A percentile compares a stretch with the other conserved stretches of the same genome.
These are phyloP conservation scores for Girardinichthys multiradiatus DNA, from an alignment of 2,113 vertebrate species.

Conservation along the genomic window DNA sequence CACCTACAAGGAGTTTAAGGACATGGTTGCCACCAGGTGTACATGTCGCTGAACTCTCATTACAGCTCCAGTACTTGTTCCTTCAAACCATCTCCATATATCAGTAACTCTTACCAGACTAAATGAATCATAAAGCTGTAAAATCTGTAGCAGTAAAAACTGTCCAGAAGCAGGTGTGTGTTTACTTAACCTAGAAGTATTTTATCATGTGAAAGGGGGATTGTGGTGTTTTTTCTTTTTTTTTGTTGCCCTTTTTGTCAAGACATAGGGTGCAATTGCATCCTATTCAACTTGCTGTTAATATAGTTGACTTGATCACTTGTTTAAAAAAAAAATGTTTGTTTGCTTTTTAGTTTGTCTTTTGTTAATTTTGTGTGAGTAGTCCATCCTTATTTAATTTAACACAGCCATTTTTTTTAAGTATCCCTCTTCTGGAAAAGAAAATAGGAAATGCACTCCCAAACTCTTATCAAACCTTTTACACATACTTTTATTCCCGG, in stretches of 20 bases:
- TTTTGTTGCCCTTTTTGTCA: conserved; percentile 64
- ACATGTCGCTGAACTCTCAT: conserved; percentile 86
- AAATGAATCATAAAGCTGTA: conserved; percentile 48
- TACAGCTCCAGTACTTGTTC: neutral
- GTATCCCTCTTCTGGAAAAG: conserved; percentile 75
- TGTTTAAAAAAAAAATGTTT: conserved; percentile 37
- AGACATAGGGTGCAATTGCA: conserved; percentile 24
- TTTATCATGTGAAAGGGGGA: conserved; percentile 62
- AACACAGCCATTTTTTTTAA: conserved; percentile 68
- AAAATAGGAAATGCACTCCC: conserved; percentile 68
- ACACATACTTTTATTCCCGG: conserved; percentile 73
- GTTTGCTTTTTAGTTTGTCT: conserved; percentile 68
- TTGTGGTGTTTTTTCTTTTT: conserved; percentile 55
- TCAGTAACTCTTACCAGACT: conserved; percentile 43
- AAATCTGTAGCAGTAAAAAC: conserved; percentile 15
- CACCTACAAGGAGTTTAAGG: conserved; percentile 91
- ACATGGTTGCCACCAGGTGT: conserved; percentile 94
- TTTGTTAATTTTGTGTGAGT: conserved; percentile 74
- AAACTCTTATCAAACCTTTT: conserved; percentile 67
- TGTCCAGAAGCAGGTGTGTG: conserved; percentile 69
- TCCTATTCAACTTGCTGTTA: conserved; percentile 41
- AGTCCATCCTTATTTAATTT: conserved; percentile 70
- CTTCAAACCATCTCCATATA: conserved; percentile 18
- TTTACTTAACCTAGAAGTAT: conserved; percentile 65
- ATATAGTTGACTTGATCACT: conserved; percentile 48